These are phyloP conservation scores for Acanthurus lineatus DNA, from an alignment of 2,797 vertebrate species.

Conservation along the genomic window DNA sequence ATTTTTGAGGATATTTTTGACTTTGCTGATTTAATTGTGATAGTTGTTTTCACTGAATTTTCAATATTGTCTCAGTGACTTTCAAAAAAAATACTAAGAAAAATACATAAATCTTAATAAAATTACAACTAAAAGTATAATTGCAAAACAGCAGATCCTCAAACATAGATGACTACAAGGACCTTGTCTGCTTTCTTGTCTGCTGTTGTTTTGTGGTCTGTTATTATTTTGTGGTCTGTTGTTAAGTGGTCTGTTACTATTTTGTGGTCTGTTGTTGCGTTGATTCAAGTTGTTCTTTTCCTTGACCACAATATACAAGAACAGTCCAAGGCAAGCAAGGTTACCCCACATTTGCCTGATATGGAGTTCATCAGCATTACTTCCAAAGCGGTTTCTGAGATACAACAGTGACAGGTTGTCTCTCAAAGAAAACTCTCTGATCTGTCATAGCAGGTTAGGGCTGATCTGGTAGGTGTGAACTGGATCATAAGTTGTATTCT, in stretches of 20 bases:
- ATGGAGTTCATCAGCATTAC: slow-evolving; percentile 7
- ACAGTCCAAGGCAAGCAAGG: slow-evolving; percentile 69
- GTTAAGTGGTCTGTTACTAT: neutral
- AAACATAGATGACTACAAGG: fast-evolving
- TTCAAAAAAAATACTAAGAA: too few species aligned
- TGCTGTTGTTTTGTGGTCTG: slow-evolving; percentile 5
- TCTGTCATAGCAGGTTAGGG: slow-evolving; percentile 58
- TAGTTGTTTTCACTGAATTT: too few species aligned
- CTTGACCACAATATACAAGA: slow-evolving; percentile 69
- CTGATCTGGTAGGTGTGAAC: slow-evolving; percentile 68
- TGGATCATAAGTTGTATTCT: slow-evolving; percentile 63
- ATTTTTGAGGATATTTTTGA: too few species aligned
- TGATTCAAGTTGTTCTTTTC: slow-evolving; percentile 28
- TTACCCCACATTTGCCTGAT: slow-evolving; percentile 53
- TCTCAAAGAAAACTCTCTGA: slow-evolving; percentile 63
- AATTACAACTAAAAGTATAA: neutral
- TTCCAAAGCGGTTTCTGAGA: slow-evolving; percentile 57
- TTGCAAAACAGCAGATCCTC: neutral
- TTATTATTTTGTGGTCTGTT: slow-evolving; percentile 22
- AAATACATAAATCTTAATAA: too few species aligned
- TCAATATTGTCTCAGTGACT: too few species aligned
- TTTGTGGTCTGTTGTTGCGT: slow-evolving; percentile 18
- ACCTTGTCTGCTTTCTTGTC: slow-evolving; percentile 5
- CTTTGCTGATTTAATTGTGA: too few species aligned
- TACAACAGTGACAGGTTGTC: slow-evolving; percentile 1